These are phyloP conservation scores for Geopemphigus sp. DNA, from an alignment of 1,140 invertebrate species.

Conservation along the genomic window DNA sequence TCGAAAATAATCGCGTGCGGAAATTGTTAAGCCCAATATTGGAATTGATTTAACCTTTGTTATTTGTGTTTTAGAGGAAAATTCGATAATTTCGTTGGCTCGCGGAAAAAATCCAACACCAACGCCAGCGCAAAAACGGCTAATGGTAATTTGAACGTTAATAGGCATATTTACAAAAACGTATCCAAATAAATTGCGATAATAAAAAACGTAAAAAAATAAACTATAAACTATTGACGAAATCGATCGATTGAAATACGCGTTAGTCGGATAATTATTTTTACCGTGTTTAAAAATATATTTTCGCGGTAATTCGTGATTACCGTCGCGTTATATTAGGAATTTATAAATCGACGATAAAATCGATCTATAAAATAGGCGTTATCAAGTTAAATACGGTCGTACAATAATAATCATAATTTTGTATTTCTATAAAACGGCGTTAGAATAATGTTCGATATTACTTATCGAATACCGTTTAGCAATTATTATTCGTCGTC, in stretches of 20 bases:
- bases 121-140: background rate
- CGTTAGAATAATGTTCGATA: background rate
- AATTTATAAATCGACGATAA: no score
- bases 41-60: background rate
- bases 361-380: no score
- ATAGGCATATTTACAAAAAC: background rate
- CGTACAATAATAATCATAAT: background rate
- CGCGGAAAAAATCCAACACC: slow-evolving; percentile 15
- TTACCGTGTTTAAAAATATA: no score
- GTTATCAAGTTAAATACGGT: no score
- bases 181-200: background rate
- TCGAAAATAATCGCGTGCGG: background rate
- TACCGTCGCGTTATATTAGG: background rate
- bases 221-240: background rate
- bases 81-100: slow-evolving; percentile 44
- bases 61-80: slow-evolving; percentile 25
- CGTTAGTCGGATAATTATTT: background rate
- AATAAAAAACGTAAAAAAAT: background rate
- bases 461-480: background rate
- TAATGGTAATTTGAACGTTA: slow-evolving; percentile 31
- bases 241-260: background rate
- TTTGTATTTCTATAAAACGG: background rate
- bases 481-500: background rate
- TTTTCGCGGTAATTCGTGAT: background rate
- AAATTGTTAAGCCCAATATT: background rate